Evolutionary conservation across 2,888 invertebrate species (phyloP).

Genomic region (Biston betularia): DNA sequence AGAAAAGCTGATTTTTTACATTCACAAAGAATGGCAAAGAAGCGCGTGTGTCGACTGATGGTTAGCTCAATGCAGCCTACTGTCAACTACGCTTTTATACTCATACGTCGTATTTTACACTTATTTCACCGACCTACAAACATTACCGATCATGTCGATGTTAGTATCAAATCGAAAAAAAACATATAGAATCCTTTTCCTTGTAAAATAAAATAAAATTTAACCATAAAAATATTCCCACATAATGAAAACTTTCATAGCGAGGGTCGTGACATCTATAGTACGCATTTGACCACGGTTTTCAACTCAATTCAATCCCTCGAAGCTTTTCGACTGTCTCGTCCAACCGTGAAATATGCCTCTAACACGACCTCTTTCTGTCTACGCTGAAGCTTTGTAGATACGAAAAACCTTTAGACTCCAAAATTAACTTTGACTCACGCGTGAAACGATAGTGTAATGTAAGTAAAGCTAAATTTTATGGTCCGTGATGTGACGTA

Average conservation of each 20-base stretch:
- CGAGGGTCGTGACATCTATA: conserved; percentile 4
- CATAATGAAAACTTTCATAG: conserved; percentile 3
- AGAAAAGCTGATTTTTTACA: too few species aligned
- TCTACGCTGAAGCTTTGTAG: conserved; percentile 41
- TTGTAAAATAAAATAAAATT: neutral
- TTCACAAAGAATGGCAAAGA: too few species aligned
- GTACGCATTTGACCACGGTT: conserved; percentile 26
- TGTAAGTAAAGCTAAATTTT: conserved; percentile 34
- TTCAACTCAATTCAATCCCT: conserved; percentile 26
- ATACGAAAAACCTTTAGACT: conserved; percentile 47
- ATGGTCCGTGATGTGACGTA: conserved; percentile 45
- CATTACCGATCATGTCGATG: too few species aligned
- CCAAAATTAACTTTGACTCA: conserved; percentile 55
- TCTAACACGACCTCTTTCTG: conserved; percentile 36
- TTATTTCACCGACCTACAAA: too few species aligned
- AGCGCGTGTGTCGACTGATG: too few species aligned
- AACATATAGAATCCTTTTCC: too few species aligned
- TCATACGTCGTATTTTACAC: too few species aligned
- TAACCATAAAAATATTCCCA: neutral
- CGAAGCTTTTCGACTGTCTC: conserved; percentile 31
- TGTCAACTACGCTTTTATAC: too few species aligned
- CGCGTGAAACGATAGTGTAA: conserved; percentile 58
- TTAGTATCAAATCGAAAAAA: too few species aligned
- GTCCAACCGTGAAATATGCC: conserved; percentile 43
- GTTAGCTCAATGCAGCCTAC: too few species aligned